A percentile compares a stretch with the other conserved stretches of the same genome.
phyloP scores from a whole-genome alignment of 2,113 vertebrate genomes.

The Anseranas semipalmata region DNA sequence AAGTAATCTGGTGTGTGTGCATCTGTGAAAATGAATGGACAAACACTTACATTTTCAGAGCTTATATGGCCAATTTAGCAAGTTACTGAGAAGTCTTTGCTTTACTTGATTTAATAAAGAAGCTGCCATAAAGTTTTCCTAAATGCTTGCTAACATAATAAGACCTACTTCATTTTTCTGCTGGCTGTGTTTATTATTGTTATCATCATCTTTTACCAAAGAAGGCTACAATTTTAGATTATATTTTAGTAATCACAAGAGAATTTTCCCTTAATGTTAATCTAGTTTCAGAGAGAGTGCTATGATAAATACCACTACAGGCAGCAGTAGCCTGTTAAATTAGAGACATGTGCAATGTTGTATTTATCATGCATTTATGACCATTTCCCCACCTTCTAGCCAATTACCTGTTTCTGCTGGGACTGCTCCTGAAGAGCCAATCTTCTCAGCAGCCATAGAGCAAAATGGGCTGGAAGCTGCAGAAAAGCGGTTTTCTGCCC shows the following conservation, averaged over 20 bases:
- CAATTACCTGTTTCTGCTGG: neutral
- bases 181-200: neutral
- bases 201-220: neutral
- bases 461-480: neutral
- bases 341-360: accelerated
- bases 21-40: neutral
- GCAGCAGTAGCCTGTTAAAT: accelerated
- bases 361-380: neutral
- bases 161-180: neutral
- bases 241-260: neutral
- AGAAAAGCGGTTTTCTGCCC: neutral
- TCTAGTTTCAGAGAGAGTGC: neutral
- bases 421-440: accelerated
- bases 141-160: neutral
- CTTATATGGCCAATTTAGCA: neutral
- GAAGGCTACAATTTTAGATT: neutral
- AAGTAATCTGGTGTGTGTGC: neutral
- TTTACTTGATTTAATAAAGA: neutral
- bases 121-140: neutral
- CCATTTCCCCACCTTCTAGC: neutral
- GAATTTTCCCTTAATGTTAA: neutral
- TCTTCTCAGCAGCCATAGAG: neutral
- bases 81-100: neutral
- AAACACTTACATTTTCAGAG: neutral
- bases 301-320: neutral